Percentiles rank a stretch among this genome's conserved stretches.
These are phyloP conservation scores for Spondyliosoma cantharus DNA, from an alignment of 2,797 vertebrate genomes.

Conservation along the genomic window DNA sequence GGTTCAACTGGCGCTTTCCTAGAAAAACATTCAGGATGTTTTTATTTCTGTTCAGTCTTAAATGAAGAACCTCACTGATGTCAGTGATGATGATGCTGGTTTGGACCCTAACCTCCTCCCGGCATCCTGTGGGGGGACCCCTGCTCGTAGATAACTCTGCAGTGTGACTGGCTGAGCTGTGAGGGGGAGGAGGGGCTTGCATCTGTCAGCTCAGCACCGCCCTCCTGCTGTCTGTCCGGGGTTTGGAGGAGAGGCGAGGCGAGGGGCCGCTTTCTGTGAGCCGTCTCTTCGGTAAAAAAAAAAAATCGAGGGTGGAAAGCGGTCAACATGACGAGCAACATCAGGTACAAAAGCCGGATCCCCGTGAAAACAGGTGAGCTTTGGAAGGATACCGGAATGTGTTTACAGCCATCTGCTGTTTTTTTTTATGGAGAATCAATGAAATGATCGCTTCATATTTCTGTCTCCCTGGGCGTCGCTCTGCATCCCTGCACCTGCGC, in stretches of 20 bases:
- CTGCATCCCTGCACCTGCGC: conserved; percentile 83
- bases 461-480: conserved; percentile 74
- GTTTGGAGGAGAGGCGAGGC: conserved; percentile 59
- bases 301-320: conserved; percentile 56
- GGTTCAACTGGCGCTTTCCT: background rate
- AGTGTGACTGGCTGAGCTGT: conserved; percentile 41
- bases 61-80: background rate
- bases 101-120: background rate
- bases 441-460: conserved; percentile 61
- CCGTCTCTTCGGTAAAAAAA: conserved; percentile 47
- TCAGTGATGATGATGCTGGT: background rate
- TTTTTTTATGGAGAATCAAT: background rate
- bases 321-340: conserved; percentile 90
- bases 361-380: conserved; percentile 92
- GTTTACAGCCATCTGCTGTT: background rate
- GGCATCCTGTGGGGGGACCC: conserved; percentile 6
- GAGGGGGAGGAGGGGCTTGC: conserved; percentile 61
- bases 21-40: too few species aligned
- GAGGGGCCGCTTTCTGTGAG: conserved; percentile 59
- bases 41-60: background rate
- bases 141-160: conserved; percentile 13
- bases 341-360: conserved; percentile 94
- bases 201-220: conserved; percentile 53
- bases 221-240: conserved; percentile 59
- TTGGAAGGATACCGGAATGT: background rate